Evolutionary conservation across 2,888 invertebrate genomes (phyloP).

Genomic region (Trimorus sp.): DNA sequence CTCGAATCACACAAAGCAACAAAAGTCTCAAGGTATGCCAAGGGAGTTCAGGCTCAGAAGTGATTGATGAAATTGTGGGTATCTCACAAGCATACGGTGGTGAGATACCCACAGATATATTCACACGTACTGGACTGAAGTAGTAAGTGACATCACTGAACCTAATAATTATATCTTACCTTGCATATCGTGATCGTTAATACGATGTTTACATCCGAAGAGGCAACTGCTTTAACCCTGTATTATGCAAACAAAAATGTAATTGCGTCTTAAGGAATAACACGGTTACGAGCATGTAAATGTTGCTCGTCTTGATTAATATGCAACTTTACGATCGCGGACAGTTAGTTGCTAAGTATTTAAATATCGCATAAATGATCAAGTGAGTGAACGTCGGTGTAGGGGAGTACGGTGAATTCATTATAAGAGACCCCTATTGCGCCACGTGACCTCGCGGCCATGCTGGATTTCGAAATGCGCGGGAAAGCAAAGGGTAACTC

Average conservation of each 20-base stretch:
- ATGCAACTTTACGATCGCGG: slow-evolving; percentile 39
- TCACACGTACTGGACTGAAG: no score
- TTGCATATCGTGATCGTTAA: no score
- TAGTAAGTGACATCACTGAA: no score
- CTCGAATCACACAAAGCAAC: no score
- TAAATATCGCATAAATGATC: slow-evolving; percentile 62
- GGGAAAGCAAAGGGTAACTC: slow-evolving; percentile 69
- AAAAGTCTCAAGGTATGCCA: no score
- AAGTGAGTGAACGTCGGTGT: slow-evolving; percentile 41
- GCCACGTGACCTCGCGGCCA: slow-evolving; percentile 79
- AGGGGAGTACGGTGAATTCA: slow-evolving; percentile 70
- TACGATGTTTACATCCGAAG: no score
- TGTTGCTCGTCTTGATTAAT: slow-evolving; percentile 37
- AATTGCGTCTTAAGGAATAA: slow-evolving; percentile 21
- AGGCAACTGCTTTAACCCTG: neutral
- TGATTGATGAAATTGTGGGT: no score
- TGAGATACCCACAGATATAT: no score
- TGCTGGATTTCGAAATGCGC: slow-evolving; percentile 78
- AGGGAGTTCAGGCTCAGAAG: no score
- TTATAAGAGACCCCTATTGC: slow-evolving; percentile 76
- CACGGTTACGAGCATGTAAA: slow-evolving; percentile 26
- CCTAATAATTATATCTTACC: no score
- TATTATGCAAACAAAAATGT: neutral
- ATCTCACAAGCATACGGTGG: no score
- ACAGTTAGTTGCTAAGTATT: slow-evolving; percentile 49